Base-by-base conservation (phyloP, 2,113 vertebrate species). In the Etheostoma spectabile region DNA sequence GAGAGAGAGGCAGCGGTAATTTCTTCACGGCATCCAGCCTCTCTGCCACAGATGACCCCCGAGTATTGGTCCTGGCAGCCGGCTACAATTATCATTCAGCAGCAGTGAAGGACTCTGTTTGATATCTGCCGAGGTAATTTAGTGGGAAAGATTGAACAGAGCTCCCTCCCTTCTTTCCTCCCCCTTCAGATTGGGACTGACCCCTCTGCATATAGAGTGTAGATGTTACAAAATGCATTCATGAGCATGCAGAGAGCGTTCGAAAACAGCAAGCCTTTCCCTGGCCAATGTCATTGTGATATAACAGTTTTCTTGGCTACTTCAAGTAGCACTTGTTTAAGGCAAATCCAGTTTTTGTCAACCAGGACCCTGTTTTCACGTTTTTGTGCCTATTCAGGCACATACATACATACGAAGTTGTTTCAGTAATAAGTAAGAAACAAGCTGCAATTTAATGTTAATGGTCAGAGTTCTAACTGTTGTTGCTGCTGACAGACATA, bases 51-150 rank as follows among this genome's bases (percentile, higher is more conserved):
- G 35, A 79, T 94, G 92, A 93, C 84, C 87, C 19, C 69, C 49
- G 91, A 93, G 91, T 89, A 92, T 79, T 94, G 89, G 92, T 79
- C 11, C 72, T 73, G 16, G 68, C 52, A 89, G 63, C 67, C 85
- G 38, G 63, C 81, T 90, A 78, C 91, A 94, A 93, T 94, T 94
- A 93, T 92, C 69, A 93, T 90, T 93, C 80, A 76, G 77, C 33
- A 79, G 74, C 79, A 92, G 86, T 86, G 71, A 81, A 90, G 90
- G 90, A 86, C 85, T 88, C 64, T 86, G 93, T 95, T 94, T 93
- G 90, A 93, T 95, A 94, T 91, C 69, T 88, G 89, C 80, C 27
- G 57, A 89, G 83, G 89, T 93, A 92, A 93, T 95, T 96, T 92
- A 94, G 77, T 86, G 66, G 90, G 86, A 92, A 83, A 94, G 93